Conservation (phyloP, 2,888 invertebrate genomes). For the Lottia gigantea region DNA sequence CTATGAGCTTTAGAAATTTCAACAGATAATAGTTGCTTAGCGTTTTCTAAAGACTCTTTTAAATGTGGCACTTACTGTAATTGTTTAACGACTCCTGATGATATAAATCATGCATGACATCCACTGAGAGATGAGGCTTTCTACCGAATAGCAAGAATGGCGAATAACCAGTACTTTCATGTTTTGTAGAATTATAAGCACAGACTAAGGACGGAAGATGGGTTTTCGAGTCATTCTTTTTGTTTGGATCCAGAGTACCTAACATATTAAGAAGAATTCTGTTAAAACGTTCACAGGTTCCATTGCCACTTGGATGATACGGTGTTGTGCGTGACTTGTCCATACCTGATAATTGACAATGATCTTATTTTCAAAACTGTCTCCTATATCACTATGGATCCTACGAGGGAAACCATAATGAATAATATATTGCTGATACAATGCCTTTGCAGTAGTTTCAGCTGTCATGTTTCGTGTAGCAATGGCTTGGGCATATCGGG, state of each 20-base stretch:
- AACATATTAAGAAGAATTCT: conserved; percentile 27
- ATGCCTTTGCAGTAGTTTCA: conserved; percentile 30
- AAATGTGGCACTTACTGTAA: too few species aligned
- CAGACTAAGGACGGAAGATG: conserved; percentile 29
- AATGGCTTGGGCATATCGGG: conserved; percentile 23
- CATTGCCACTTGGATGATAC: conserved; percentile 37
- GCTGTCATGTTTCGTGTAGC: conserved; percentile 27
- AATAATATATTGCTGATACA: conserved; percentile 31
- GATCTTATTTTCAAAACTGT: conserved; percentile 36
- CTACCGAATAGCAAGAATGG: conserved; percentile 31
- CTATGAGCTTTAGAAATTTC: too few species aligned
- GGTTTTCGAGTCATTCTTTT: conserved; percentile 30
- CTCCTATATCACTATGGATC: conserved; percentile 37
- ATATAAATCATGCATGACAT: background rate
- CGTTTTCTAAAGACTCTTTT: too few species aligned
- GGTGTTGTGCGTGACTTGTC: conserved; percentile 28
- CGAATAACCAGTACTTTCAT: conserved; percentile 30
- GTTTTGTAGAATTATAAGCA: conserved; percentile 36
- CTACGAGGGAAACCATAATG: conserved; percentile 32
- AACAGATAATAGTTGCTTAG: too few species aligned
- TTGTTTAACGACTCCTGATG: conserved; percentile 10
- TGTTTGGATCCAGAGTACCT: conserved; percentile 22
- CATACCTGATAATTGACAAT: conserved; percentile 28
- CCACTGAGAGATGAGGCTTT: conserved; percentile 15
- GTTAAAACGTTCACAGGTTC: conserved; percentile 29